phyloP scores from a whole-genome alignment of 2,888 invertebrate species.

The Thymelicus acteon region DNA sequence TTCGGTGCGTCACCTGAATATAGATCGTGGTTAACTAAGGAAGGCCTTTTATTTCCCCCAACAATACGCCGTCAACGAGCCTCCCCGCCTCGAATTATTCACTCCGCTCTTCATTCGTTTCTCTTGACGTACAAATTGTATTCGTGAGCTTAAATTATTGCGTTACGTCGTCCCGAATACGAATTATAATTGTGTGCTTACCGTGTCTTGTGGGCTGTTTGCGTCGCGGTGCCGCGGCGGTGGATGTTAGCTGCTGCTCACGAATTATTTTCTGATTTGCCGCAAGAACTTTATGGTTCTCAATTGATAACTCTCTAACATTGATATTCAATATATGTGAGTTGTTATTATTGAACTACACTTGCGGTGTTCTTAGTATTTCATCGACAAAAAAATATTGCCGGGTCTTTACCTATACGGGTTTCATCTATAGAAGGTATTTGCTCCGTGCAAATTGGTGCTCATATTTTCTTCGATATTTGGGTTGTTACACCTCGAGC shows the following conservation, averaged over 20 bases:
- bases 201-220: constrained; percentile 39
- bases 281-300: background rate
- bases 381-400: too few relatives aligned
- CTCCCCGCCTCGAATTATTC: constrained; percentile 64
- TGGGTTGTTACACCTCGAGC: too few relatives aligned
- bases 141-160: constrained; percentile 72
- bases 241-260: constrained; percentile 25
- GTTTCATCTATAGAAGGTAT: too few relatives aligned
- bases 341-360: too few relatives aligned
- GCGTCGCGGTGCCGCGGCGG: constrained; percentile 12
- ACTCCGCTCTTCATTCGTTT: constrained; percentile 69
- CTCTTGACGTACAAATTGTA: constrained; percentile 71
- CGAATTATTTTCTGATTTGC: constrained; percentile 36
- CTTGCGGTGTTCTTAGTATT: too few relatives aligned
- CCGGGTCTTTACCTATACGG: too few relatives aligned
- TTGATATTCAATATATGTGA: too few relatives aligned
- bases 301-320: too few relatives aligned
- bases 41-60: constrained; percentile 38
- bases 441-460: too few relatives aligned
- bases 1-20: constrained; percentile 12
- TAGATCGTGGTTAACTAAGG: constrained; percentile 27
- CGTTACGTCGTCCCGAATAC: constrained; percentile 56
- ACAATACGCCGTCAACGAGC: constrained; percentile 54
- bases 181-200: constrained; percentile 61
- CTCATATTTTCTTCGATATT: too few relatives aligned